Percentiles rank a stretch among this genome's conserved stretches.
phyloP scores from a whole-genome alignment of 2,888 invertebrate genomes.

The Meiosimyza decipiens region DNA sequence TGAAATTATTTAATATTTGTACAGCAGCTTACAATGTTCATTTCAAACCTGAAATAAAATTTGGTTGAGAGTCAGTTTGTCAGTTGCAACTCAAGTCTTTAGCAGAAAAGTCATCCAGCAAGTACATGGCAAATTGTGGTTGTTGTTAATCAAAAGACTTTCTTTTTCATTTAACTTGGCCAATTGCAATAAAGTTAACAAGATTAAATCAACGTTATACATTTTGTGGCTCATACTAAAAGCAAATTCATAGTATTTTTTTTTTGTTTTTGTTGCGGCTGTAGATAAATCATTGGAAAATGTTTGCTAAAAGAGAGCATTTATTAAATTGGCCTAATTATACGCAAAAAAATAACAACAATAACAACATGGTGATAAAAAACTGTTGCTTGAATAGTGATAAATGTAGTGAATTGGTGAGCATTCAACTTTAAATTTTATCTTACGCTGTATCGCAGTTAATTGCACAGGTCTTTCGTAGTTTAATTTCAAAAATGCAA shows the following conservation, averaged over 20 bases:
- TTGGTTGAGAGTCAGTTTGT: conserved; percentile 39
- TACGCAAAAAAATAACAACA: conserved; percentile 45
- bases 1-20: background rate
- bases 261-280: too few relatives aligned
- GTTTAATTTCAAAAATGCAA: too few relatives aligned
- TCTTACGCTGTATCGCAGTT: background rate
- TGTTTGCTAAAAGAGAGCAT: conserved; percentile 59
- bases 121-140: conserved; percentile 28
- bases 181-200: background rate
- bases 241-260: background rate
- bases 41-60: conserved; percentile 12
- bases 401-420: conserved; percentile 54
- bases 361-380: conserved; percentile 35
- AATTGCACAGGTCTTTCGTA: too few relatives aligned
- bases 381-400: conserved; percentile 49
- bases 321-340: conserved; percentile 44
- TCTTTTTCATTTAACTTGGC: conserved; percentile 25
- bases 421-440: conserved; percentile 30
- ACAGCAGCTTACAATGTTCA: background rate
- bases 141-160: conserved; percentile 30
- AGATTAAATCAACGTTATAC: background rate
- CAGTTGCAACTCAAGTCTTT: conserved; percentile 56
- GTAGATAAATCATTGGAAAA: conserved; percentile 39
- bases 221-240: conserved; percentile 36
- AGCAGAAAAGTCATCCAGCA: conserved; percentile 52